These are phyloP conservation scores for Muscicapa comitata DNA, from an alignment of 2,797 vertebrate genomes.

Conservation along the genomic window DNA sequence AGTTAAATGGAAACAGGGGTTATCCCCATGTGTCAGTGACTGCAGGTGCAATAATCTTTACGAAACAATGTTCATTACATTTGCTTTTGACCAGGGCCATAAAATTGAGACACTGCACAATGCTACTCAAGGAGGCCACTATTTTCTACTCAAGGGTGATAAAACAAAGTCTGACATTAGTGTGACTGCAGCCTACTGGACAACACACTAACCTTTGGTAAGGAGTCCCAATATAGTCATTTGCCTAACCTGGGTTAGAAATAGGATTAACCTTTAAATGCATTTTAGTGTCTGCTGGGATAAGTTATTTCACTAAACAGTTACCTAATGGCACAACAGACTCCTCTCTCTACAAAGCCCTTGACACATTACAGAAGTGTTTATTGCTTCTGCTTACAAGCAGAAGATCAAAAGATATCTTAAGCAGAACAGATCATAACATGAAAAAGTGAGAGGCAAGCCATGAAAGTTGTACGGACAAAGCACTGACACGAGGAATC, in stretches of 20 bases:
- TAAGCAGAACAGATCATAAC: neutral
- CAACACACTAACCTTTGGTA: neutral
- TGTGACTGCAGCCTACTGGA: neutral
- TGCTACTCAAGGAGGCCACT: neutral
- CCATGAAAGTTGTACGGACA: rapidly evolving
- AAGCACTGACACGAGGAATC: neutral
- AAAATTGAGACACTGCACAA: neutral
- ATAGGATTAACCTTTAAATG: neutral
- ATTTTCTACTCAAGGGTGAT: neutral
- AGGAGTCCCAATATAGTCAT: neutral
- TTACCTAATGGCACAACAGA: neutral
- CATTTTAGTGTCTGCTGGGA: neutral
- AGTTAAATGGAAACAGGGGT: rapidly evolving
- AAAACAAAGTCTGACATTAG: neutral
- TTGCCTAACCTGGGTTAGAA: neutral
- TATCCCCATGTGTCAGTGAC: neutral
- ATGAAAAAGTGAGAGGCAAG: neutral
- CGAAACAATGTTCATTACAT: neutral
- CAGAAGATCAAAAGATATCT: neutral
- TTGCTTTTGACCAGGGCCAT: neutral
- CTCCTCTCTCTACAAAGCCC: neutral
- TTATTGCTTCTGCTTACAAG: neutral
- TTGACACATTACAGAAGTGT: neutral
- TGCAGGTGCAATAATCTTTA: neutral
- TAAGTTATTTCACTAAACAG: neutral